A percentile compares a stretch with the other conserved stretches of the same genome.
Conservation (phyloP, 2,113 vertebrate species). For the Struthidea cinerea region DNA sequence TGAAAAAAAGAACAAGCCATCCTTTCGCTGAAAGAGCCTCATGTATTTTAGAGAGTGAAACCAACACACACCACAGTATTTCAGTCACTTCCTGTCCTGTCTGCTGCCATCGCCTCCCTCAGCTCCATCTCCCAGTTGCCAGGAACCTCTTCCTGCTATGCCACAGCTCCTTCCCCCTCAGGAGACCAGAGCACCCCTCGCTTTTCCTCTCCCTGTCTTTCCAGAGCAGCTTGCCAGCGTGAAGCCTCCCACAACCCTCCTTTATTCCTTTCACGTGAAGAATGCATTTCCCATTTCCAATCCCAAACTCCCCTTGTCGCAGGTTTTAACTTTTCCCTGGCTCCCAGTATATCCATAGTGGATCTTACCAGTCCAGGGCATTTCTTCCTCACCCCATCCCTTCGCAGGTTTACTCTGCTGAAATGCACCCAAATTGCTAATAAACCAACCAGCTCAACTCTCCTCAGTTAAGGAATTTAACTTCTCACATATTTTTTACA, state of each 20-base stretch:
- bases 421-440: not conserved
- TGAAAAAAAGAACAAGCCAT: not conserved
- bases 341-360: fast-evolving
- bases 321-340: not conserved
- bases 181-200: not conserved
- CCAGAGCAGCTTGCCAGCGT: not conserved
- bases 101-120: not conserved
- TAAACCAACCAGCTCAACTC: not conserved
- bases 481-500: not conserved
- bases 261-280: not conserved
- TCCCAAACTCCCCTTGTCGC: not conserved
- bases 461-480: not conserved
- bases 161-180: not conserved
- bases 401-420: not conserved
- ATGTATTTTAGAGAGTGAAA: not conserved
- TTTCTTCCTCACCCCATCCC: not conserved
- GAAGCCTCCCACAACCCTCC: not conserved
- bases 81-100: constrained; percentile 13
- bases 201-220: not conserved
- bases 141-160: not conserved
- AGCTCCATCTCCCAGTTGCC: not conserved
- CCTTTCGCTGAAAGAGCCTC: not conserved
- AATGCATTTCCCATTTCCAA: not conserved
- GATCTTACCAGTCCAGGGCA: not conserved
- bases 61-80: not conserved